phyloP scores from a whole-genome alignment of 2,113 vertebrate genomes.

The Trichomycterus rosablanca region DNA sequence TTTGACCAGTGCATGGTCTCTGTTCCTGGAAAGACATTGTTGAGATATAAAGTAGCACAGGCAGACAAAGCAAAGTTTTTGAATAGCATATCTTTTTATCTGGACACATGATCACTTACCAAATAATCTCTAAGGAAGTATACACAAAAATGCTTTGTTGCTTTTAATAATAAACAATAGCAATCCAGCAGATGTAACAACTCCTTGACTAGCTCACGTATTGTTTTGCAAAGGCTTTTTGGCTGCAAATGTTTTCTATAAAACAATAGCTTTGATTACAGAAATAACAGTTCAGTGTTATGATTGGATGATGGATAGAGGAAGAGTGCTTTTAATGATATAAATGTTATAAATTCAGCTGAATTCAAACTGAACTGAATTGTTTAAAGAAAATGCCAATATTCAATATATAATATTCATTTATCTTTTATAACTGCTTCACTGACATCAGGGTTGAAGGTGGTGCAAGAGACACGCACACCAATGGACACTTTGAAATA shows the following conservation, averaged over 20 bases:
- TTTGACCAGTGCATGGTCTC: too few species aligned
- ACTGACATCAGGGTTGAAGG: too few species aligned
- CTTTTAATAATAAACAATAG: conserved; percentile 56
- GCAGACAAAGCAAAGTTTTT: too few species aligned
- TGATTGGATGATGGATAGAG: not conserved
- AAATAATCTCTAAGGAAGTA: conserved; percentile 47
- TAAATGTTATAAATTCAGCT: not conserved
- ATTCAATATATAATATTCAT: too few species aligned
- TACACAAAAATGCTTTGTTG: conserved; percentile 46
- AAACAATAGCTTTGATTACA: conserved; percentile 1
- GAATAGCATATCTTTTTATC: too few species aligned
- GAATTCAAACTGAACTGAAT: not conserved
- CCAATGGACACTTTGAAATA: too few species aligned
- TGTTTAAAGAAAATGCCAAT: not conserved
- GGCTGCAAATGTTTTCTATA: conserved; percentile 47
- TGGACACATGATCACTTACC: conserved; percentile 10
- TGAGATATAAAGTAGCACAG: too few species aligned
- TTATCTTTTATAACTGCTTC: not conserved
- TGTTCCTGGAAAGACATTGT: too few species aligned
- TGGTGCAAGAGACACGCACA: too few species aligned
- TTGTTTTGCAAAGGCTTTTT: conserved; percentile 50
- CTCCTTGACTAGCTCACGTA: conserved; percentile 5
- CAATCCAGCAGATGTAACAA: conserved; percentile 35
- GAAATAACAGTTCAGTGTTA: not conserved
- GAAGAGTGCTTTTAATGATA: not conserved